phyloP scores from a whole-genome alignment of 2,113 vertebrate genomes.

The Zootoca vivipara region DNA sequence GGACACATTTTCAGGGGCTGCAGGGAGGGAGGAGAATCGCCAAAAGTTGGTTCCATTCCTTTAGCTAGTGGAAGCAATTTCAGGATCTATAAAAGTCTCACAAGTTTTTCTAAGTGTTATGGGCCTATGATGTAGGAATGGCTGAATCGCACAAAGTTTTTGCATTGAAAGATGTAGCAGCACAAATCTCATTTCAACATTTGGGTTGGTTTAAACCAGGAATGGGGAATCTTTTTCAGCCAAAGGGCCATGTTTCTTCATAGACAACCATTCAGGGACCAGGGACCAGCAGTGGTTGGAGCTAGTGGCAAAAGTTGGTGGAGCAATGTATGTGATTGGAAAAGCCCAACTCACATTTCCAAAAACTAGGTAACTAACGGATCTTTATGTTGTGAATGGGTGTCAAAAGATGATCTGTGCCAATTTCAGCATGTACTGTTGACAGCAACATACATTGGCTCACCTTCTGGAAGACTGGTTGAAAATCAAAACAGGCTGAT shows the following conservation, averaged over 20 bases:
- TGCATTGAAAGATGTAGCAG: not conserved
- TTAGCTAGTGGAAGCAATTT: not conserved
- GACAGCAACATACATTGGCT: not conserved
- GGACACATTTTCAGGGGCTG: not conserved
- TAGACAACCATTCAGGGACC: too few species aligned
- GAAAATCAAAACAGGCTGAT: not conserved
- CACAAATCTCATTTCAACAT: not conserved
- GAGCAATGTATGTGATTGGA: not conserved
- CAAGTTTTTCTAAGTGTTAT: not conserved
- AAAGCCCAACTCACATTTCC: not conserved
- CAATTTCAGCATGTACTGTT: not conserved
- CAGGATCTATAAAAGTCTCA: not conserved
- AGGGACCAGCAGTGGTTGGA: too few species aligned
- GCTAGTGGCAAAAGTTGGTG: too few species aligned
- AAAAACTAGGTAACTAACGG: not conserved
- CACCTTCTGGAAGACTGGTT: not conserved
- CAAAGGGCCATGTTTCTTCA: too few species aligned
- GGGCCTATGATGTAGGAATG: not conserved
- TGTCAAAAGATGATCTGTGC: not conserved
- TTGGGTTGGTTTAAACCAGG: conserved; percentile 2
- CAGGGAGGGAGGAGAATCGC: not conserved
- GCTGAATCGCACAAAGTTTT: not conserved
- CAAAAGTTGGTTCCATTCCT: not conserved
- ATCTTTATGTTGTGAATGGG: not conserved
- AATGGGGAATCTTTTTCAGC: too few species aligned